These are phyloP conservation scores for Ia io DNA, from an alignment of 2,113 vertebrate species.

Conservation along the genomic window DNA sequence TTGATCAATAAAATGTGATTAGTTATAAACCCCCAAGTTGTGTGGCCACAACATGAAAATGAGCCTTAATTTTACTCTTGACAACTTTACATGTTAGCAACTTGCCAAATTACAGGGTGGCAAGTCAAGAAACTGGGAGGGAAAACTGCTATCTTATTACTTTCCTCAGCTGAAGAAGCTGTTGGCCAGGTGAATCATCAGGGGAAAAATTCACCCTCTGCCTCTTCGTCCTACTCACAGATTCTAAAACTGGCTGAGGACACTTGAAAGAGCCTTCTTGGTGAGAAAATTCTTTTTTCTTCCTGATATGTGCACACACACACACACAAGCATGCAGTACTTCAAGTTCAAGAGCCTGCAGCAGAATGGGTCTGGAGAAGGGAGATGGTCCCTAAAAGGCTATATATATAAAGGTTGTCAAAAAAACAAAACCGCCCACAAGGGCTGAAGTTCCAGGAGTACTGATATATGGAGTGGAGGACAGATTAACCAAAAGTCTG, in stretches of 20 bases:
- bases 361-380: constrained; percentile 15
- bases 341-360: constrained; percentile 30
- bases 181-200: neutral
- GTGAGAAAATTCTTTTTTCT: constrained; percentile 9
- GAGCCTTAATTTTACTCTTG: constrained; percentile 4
- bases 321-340: neutral
- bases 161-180: neutral
- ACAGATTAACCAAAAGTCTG: constrained; percentile 54
- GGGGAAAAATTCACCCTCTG: neutral
- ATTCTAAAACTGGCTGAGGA: constrained; percentile 8
- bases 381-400: neutral
- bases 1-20: neutral
- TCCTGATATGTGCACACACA: neutral
- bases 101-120: neutral
- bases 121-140: constrained; percentile 7
- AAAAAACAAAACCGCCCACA: neutral
- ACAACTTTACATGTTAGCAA: constrained; percentile 18
- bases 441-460: constrained; percentile 23
- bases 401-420: neutral
- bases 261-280: neutral
- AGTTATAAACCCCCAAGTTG: neutral
- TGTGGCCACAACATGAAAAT: neutral
- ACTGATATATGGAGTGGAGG: neutral
- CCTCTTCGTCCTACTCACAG: neutral
- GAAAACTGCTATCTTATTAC: constrained; percentile 10